phyloP scores from a whole-genome alignment of 1,140 invertebrate species.

The Paracyclopina nana region DNA sequence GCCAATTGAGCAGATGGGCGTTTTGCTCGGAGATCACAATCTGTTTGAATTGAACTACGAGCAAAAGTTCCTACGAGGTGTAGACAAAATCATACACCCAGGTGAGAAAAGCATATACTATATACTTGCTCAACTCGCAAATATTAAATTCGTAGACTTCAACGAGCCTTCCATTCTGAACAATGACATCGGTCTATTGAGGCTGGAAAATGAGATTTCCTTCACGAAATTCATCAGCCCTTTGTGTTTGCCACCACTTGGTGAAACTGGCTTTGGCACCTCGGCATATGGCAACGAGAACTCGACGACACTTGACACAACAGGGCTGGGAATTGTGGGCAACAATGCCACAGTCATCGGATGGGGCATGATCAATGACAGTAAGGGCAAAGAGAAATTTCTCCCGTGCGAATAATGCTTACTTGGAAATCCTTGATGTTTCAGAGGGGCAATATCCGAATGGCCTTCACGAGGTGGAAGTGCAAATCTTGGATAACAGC shows the following conservation, averaged over 20 bases:
- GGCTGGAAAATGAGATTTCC: slow-evolving; percentile 4
- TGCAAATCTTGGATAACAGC: slow-evolving; percentile 18
- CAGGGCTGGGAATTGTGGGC: slow-evolving; percentile 8
- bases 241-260: slow-evolving; percentile 17
- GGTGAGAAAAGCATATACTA: too few species aligned
- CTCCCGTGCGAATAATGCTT: too few species aligned
- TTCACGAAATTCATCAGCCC: slow-evolving; percentile 16
- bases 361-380: slow-evolving; percentile 16
- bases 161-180: slow-evolving; percentile 18
- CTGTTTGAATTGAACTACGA: slow-evolving; percentile 18
- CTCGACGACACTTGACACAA: not conserved
- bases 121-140: too few species aligned
- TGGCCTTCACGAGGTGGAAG: slow-evolving; percentile 4
- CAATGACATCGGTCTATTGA: slow-evolving; percentile 16
- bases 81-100: slow-evolving; percentile 17
- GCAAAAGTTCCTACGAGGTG: slow-evolving; percentile 19
- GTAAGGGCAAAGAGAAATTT: not conserved
- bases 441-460: slow-evolving; percentile 8
- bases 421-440: not conserved
- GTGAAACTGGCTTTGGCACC: slow-evolving; percentile 11
- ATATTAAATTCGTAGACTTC: too few species aligned
- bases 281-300: not conserved
- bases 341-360: slow-evolving; percentile 17
- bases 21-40: slow-evolving; percentile 20
- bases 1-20: slow-evolving; percentile 6